These are phyloP conservation scores for Caenorhabditis sp. DNA, from an alignment of 2,888 invertebrate species.

Conservation along the genomic window DNA sequence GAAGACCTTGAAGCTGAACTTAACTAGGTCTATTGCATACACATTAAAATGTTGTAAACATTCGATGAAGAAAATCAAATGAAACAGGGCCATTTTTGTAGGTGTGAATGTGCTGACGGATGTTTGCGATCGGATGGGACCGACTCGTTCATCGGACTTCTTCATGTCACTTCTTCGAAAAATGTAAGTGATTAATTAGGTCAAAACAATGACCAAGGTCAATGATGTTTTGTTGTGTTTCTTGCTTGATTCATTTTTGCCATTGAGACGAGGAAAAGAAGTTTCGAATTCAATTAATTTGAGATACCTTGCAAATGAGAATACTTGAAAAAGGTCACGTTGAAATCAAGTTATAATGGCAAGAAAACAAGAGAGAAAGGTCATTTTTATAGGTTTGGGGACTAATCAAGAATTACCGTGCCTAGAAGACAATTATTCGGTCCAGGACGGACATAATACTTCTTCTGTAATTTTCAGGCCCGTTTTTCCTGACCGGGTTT, in stretches of 20 bases:
- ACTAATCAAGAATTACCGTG: too few relatives aligned
- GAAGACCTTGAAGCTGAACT: not conserved
- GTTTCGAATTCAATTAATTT: not conserved
- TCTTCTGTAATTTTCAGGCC: not conserved
- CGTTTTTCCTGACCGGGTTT: too few relatives aligned
- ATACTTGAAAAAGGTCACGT: not conserved
- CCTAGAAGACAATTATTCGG: too few relatives aligned
- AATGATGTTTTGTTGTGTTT: not conserved
- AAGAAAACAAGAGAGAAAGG: too few relatives aligned
- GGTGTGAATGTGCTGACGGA: slow-evolving; percentile 56
- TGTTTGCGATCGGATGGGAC: slow-evolving; percentile 50
- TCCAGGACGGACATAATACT: not conserved
- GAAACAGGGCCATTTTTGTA: slow-evolving; percentile 15
- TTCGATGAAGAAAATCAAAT: not conserved
- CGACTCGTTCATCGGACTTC: slow-evolving; percentile 56
- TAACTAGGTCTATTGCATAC: not conserved
- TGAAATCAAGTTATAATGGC: too few relatives aligned
- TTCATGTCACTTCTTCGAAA: slow-evolving; percentile 56
- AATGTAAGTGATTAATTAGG: slow-evolving; percentile 46
- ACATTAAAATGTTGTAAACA: not conserved
- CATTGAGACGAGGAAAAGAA: not conserved
- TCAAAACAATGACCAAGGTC: slow-evolving; percentile 14
- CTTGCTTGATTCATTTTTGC: not conserved
- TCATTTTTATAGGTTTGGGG: not conserved
- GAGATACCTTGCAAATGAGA: too few relatives aligned